Evolutionary conservation across 2,113 vertebrate species (phyloP).

Genomic region (Phyllostomus hastatus): DNA sequence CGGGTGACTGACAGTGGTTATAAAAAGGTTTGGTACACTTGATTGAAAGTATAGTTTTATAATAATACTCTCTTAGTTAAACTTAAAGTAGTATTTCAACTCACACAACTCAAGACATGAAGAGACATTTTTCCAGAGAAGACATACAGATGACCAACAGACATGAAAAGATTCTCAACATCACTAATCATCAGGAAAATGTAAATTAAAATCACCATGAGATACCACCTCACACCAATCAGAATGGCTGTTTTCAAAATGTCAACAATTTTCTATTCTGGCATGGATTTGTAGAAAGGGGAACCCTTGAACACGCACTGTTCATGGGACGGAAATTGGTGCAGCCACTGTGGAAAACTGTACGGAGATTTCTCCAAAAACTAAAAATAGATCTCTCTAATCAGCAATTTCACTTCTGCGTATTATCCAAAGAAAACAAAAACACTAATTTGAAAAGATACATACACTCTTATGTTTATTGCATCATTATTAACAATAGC

Average conservation of each 20-base stretch:
- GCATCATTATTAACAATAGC: neutral
- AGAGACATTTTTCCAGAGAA: neutral
- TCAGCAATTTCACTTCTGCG: neutral
- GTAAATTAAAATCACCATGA: neutral
- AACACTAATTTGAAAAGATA: neutral
- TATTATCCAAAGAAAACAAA: neutral
- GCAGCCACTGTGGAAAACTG: neutral
- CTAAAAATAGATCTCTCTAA: neutral
- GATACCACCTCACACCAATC: neutral
- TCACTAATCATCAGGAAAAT: neutral
- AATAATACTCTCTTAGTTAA: neutral
- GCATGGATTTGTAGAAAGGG: neutral
- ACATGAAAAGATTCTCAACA: neutral
- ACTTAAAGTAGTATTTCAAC: constrained; percentile 4
- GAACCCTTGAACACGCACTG: neutral
- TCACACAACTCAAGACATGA: neutral
- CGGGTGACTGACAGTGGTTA: neutral
- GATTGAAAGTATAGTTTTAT: neutral
- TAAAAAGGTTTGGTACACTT: neutral
- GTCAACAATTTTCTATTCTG: neutral
- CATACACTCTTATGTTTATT: neutral
- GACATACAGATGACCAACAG: neutral
- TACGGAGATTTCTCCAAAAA: neutral
- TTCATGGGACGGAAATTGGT: neutral
- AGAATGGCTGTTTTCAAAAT: neutral